These are phyloP conservation scores for Ceryle rudis DNA, from an alignment of 2,797 vertebrate species.

Conservation along the genomic window DNA sequence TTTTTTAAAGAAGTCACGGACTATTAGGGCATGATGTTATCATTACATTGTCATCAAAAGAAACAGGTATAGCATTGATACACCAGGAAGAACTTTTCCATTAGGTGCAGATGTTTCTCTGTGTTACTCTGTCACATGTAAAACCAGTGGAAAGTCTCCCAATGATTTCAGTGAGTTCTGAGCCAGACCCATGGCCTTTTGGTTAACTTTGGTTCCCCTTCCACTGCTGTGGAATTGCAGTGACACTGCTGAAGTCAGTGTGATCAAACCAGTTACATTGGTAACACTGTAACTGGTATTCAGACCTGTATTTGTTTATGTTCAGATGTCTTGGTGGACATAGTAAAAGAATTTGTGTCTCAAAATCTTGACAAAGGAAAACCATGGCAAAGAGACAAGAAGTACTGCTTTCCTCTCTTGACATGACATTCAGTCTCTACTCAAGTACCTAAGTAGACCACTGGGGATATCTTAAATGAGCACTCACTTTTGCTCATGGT, in stretches of 20 bases:
- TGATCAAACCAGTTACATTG: background rate
- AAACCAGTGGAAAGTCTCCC: background rate
- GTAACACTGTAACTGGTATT: background rate
- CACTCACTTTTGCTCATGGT: too few species aligned
- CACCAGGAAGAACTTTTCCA: background rate
- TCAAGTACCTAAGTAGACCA: background rate
- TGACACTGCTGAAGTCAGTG: background rate
- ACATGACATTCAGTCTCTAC: background rate
- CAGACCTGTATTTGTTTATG: background rate
- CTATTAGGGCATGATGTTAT: background rate
- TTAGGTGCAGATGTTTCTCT: background rate
- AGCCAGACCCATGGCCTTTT: background rate
- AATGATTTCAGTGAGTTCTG: background rate
- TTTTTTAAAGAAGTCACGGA: background rate
- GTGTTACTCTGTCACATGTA: background rate
- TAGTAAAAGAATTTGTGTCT: background rate
- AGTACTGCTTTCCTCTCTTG: background rate
- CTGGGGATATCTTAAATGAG: background rate
- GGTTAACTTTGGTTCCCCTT: background rate
- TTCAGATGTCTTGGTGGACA: background rate
- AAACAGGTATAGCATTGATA: background rate
- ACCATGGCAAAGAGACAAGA: background rate
- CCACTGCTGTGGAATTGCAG: background rate
- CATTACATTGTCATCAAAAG: background rate
- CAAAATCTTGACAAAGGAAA: background rate